A percentile compares a stretch with the other conserved stretches of the same genome.
Conservation (phyloP, 2,113 vertebrate species). For the Anarhynchus alexandrinus region DNA sequence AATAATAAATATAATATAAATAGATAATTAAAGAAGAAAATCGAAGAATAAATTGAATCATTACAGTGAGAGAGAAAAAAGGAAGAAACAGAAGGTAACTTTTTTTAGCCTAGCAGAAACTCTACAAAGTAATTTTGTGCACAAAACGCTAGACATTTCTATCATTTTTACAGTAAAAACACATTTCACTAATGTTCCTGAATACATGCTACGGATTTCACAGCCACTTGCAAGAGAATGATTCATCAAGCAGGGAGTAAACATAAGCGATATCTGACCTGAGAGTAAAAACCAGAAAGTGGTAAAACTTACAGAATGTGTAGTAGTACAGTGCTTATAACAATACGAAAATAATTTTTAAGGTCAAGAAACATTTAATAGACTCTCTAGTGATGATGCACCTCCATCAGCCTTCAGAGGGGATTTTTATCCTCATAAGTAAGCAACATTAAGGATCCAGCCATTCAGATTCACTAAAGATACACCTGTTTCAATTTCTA, state of each 20-base stretch:
- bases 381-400: background rate
- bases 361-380: background rate
- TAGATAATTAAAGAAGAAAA: slow-evolving; percentile 22
- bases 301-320: background rate
- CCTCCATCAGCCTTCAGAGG: background rate
- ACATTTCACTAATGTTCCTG: slow-evolving; percentile 5
- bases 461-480: background rate
- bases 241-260: slow-evolving; percentile 53
- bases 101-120: slow-evolving; percentile 29
- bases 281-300: slow-evolving; percentile 22
- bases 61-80: slow-evolving; percentile 28
- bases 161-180: slow-evolving; percentile 23
- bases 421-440: background rate
- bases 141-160: slow-evolving; percentile 12
- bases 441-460: background rate
- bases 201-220: slow-evolving; percentile 31
- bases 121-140: background rate
- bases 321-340: background rate
- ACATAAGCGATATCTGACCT: background rate
- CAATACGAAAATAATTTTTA: background rate
- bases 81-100: slow-evolving; percentile 31
- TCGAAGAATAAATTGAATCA: slow-evolving; percentile 14
- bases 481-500: background rate
- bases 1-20: background rate
- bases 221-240: slow-evolving; percentile 53